phyloP scores from a whole-genome alignment of 2,113 vertebrate species.

The Protobothrops flavoviridis region DNA sequence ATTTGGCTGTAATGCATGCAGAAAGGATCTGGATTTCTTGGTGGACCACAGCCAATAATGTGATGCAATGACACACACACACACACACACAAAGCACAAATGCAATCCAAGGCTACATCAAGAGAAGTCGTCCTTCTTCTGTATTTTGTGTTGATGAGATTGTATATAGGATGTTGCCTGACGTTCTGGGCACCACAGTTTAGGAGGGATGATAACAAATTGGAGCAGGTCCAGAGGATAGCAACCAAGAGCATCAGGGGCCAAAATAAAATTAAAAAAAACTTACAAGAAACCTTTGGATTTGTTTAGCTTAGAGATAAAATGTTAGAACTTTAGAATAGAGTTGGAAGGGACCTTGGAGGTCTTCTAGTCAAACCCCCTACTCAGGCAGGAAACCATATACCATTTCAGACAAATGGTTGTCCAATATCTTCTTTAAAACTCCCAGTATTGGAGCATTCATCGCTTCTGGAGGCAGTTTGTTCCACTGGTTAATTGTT shows the following conservation, averaged over 20 bases:
- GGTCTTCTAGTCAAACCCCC: too few species aligned
- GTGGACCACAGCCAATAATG: not conserved
- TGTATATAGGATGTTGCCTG: not conserved
- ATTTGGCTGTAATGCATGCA: not conserved
- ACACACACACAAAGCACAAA: not conserved
- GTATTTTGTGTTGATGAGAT: not conserved
- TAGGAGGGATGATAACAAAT: not conserved
- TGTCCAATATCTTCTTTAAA: too few species aligned
- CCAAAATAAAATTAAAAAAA: not conserved
- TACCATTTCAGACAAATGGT: too few species aligned
- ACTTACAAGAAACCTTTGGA: not conserved
- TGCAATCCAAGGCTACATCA: not conserved
- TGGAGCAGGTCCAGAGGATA: not conserved
- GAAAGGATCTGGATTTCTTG: not conserved
- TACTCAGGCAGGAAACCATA: too few species aligned
- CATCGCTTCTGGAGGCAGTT: too few species aligned
- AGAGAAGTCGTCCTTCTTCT: not conserved
- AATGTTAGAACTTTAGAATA: too few species aligned
- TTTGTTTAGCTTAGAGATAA: not conserved
- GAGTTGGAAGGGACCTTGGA: too few species aligned
- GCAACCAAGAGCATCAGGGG: not conserved
- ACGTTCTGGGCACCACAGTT: not conserved
- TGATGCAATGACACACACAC: not conserved
- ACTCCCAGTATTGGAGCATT: too few species aligned
- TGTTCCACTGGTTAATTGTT: too few species aligned